Percentiles rank a stretch among this genome's conserved stretches.
Evolutionary conservation across 1,140 invertebrate species (phyloP).

Genomic region (Heliconius congener): DNA sequence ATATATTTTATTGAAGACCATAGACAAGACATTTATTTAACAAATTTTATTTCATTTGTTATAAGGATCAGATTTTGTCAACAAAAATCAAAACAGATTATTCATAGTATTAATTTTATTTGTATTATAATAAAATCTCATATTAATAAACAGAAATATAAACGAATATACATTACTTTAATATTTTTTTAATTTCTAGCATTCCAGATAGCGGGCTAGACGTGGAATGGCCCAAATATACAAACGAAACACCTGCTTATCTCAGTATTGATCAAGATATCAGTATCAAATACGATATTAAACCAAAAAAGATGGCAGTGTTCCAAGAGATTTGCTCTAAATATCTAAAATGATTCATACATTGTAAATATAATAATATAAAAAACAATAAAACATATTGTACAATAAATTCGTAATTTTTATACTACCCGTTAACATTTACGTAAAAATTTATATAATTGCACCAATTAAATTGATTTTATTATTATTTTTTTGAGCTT

Average conservation of each 20-base stretch:
- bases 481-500: background rate
- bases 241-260: constrained; percentile 31
- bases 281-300: constrained; percentile 39
- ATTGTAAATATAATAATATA: background rate
- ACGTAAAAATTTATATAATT: background rate
- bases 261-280: constrained; percentile 41
- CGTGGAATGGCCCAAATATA: constrained; percentile 42
- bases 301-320: constrained; percentile 44
- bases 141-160: too few relatives aligned
- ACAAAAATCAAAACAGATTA: too few relatives aligned
- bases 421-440: background rate
- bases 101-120: too few relatives aligned
- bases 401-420: background rate
- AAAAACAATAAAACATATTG: background rate
- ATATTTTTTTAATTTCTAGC: constrained; percentile 38
- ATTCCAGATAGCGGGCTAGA: constrained; percentile 21
- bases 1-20: too few relatives aligned
- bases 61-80: too few relatives aligned
- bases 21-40: too few relatives aligned
- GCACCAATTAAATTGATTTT: background rate
- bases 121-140: too few relatives aligned
- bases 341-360: constrained; percentile 37
- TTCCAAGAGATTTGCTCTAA: constrained; percentile 47
- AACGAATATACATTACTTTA: background rate
- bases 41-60: too few relatives aligned